Percentiles rank a stretch among this genome's conserved stretches.
Evolutionary conservation across 2,888 invertebrate genomes (phyloP).

Genomic region (Watsonalla binaria): DNA sequence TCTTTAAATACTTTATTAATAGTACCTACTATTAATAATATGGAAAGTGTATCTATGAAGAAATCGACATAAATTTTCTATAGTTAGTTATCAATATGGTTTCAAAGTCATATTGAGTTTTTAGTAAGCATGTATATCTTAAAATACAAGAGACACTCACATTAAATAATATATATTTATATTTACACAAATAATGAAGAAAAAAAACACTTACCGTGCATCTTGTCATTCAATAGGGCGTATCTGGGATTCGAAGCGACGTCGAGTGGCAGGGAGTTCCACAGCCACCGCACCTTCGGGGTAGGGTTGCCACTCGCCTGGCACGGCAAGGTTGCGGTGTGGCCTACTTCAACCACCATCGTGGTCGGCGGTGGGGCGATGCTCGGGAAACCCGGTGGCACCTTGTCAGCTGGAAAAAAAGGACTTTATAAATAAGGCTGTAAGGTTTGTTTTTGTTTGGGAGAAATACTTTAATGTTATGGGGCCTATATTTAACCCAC

Average conservation of each 20-base stretch:
- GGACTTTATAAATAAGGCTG: background rate
- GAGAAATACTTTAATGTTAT: no score
- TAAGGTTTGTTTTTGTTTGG: no score
- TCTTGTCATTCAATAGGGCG: conserved; percentile 88
- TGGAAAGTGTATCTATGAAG: no score
- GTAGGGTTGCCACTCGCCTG: conserved; percentile 91
- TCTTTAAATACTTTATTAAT: no score
- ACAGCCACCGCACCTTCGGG: conserved; percentile 93
- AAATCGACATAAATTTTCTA: no score
- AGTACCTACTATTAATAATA: no score
- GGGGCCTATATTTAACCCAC: no score
- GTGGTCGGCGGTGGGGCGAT: conserved; percentile 89
- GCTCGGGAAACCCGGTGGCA: conserved; percentile 95
- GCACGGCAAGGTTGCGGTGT: conserved; percentile 93
- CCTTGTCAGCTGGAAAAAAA: conserved; percentile 82
- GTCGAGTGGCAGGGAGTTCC: conserved; percentile 94
- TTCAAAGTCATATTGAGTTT: no score
- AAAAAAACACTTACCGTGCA: conserved; percentile 81
- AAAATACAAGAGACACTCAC: conserved; percentile 62
- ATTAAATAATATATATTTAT: no score
- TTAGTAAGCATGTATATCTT: no score
- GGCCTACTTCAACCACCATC: conserved; percentile 97
- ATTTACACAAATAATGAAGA: conserved; percentile 1
- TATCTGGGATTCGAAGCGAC: conserved; percentile 90
- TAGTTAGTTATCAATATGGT: no score